These are phyloP conservation scores for Eclectus roratus DNA, from an alignment of 2,113 vertebrate genomes.

Conservation along the genomic window DNA sequence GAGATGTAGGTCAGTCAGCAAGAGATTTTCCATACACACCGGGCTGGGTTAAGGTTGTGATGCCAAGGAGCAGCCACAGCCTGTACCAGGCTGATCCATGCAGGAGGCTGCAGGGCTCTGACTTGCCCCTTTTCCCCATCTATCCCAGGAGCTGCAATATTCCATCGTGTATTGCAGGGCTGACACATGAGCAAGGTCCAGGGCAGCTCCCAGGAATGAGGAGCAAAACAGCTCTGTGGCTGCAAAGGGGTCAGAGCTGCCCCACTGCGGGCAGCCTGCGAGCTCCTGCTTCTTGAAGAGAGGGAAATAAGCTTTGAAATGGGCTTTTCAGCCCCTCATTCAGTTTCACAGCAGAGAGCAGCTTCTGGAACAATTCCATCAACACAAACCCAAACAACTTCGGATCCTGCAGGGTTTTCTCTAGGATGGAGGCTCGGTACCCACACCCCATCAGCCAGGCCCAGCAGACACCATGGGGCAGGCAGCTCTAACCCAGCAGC, in stretches of 20 bases:
- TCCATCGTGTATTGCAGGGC: neutral
- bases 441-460: neutral
- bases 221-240: neutral
- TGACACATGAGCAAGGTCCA: neutral
- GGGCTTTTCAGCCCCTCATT: neutral
- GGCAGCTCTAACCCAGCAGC: neutral
- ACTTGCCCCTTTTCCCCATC: neutral
- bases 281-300: neutral
- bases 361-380: neutral
- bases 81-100: neutral
- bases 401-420: neutral
- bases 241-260: neutral
- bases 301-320: neutral
- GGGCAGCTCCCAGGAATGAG: neutral
- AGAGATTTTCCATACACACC: neutral
- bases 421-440: neutral
- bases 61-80: neutral
- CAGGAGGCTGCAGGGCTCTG: neutral
- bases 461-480: neutral
- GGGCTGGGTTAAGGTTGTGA: neutral
- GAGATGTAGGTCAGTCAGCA: fast-evolving
- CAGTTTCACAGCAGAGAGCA: neutral
- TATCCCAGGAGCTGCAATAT: neutral
- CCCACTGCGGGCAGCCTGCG: neutral
- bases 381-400: neutral